These are phyloP conservation scores for Mormoops blainvillei DNA, from an alignment of 2,113 vertebrate genomes.

Conservation along the genomic window DNA sequence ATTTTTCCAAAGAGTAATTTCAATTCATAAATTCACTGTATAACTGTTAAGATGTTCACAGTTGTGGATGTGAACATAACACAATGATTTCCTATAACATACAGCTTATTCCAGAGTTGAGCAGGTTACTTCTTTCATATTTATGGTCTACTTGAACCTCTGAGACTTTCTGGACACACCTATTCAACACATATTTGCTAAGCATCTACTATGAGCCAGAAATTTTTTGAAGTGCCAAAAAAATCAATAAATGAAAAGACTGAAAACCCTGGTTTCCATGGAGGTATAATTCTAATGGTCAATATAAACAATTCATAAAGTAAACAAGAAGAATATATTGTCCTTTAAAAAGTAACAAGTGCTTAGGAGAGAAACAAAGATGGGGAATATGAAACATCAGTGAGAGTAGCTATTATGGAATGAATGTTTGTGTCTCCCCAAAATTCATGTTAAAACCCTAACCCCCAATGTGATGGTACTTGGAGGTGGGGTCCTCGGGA, in stretches of 20 bases:
- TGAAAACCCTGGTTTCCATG: background rate
- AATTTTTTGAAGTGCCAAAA: background rate
- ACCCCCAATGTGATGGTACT: background rate
- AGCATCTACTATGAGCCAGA: background rate
- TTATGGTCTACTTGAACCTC: background rate
- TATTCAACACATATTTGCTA: background rate
- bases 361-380: background rate
- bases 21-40: constrained; percentile 5
- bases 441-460: background rate
- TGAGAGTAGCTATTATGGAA: background rate
- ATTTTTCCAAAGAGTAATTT: background rate
- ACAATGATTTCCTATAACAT: background rate
- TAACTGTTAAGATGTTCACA: background rate
- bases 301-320: background rate
- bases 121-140: background rate
- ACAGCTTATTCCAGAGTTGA: background rate
- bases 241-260: background rate
- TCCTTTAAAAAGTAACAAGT: background rate
- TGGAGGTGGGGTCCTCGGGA: background rate
- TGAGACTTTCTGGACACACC: background rate
- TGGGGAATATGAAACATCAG: background rate
- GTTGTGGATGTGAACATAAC: background rate
- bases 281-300: background rate
- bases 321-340: background rate
- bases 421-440: background rate